phyloP scores from a whole-genome alignment of 2,797 vertebrate genomes.

The Phalanger gymnotis region DNA sequence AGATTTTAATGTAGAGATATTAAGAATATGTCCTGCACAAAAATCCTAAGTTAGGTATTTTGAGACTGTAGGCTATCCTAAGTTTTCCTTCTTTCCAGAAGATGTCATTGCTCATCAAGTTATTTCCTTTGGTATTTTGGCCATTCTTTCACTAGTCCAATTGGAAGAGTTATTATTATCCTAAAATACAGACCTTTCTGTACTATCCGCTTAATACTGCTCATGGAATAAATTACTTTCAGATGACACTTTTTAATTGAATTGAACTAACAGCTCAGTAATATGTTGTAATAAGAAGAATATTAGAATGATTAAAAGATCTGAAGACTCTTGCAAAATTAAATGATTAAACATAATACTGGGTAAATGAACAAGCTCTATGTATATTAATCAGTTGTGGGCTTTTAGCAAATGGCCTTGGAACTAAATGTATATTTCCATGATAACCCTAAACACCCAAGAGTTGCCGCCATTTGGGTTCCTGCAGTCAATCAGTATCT shows the following conservation, averaged over 20 bases:
- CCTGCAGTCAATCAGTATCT: neutral
- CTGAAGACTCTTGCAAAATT: constrained; percentile 73
- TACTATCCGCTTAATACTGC: constrained; percentile 67
- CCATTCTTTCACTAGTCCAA: constrained; percentile 55
- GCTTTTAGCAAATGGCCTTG: neutral
- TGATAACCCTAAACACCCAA: neutral
- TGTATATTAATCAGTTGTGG: constrained; percentile 40
- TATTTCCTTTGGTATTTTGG: neutral
- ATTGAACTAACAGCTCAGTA: constrained; percentile 79
- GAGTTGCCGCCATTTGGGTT: neutral
- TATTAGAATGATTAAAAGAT: constrained; percentile 83
- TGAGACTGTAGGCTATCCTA: neutral
- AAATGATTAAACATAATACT: constrained; percentile 68
- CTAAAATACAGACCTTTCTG: constrained; percentile 67
- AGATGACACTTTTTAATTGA: constrained; percentile 81
- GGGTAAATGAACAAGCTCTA: constrained; percentile 54
- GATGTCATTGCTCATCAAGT: neutral
- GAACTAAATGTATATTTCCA: constrained; percentile 40
- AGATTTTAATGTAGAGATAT: neutral
- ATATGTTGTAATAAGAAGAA: constrained; percentile 80
- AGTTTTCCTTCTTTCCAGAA: neutral
- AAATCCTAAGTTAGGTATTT: neutral
- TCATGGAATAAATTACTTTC: constrained; percentile 77
- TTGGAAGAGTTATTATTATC: constrained; percentile 58
- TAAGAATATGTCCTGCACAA: neutral